These are phyloP conservation scores for Littorina saxatilis DNA, from an alignment of 1,140 invertebrate genomes.

Conservation along the genomic window DNA sequence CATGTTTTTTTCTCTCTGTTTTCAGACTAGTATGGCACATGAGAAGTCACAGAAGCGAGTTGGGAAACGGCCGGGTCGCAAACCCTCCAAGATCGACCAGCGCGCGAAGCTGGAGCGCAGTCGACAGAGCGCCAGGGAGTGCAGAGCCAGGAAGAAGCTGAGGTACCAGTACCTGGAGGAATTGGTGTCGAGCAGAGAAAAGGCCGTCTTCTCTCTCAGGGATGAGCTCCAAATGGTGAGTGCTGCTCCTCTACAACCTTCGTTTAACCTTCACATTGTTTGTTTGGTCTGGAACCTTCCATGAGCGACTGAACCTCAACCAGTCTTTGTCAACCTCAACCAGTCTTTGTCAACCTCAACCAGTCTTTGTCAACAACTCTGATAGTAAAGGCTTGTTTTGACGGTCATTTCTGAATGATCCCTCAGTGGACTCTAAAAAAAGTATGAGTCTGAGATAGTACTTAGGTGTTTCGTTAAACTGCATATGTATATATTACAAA, in stretches of 20 bases:
- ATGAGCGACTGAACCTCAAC: too few relatives aligned
- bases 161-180: conserved; percentile 97
- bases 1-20: conserved; percentile 23
- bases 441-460: too few relatives aligned
- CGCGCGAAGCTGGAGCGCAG: conserved; percentile 96
- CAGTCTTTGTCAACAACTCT: too few relatives aligned
- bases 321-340: too few relatives aligned
- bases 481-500: too few relatives aligned
- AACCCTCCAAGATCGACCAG: conserved; percentile 94
- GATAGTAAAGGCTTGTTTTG: too few relatives aligned
- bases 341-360: too few relatives aligned
- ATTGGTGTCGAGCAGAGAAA: conserved; percentile 93
- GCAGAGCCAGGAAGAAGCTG: conserved; percentile 96
- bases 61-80: conserved; percentile 86
- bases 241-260: conserved; percentile 43
- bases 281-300: too few relatives aligned
- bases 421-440: too few relatives aligned
- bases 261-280: not conserved
- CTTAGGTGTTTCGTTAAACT: too few relatives aligned
- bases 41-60: conserved; percentile 51
- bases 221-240: conserved; percentile 94
- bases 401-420: too few relatives aligned
- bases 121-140: conserved; percentile 97
- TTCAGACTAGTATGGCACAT: conserved; percentile 61
- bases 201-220: conserved; percentile 91